Percentiles rank a stretch among this genome's conserved stretches.
Conservation (phyloP, 1,140 invertebrate species). For the Melipona quadrifasciata region DNA sequence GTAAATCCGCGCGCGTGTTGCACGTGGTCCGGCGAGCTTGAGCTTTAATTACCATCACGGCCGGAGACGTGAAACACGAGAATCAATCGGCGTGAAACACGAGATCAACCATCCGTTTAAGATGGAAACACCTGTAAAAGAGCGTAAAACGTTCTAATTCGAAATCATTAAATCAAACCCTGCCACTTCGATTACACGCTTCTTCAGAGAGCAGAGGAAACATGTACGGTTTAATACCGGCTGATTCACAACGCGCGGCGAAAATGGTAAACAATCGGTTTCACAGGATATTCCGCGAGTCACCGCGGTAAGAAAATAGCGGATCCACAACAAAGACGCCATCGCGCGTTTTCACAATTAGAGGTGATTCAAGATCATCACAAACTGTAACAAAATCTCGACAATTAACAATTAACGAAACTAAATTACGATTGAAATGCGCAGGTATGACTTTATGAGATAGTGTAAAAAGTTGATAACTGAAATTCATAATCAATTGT, state of each 20-base stretch:
- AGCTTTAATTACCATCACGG: background rate
- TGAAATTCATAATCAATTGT: too few species aligned
- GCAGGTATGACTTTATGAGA: too few species aligned
- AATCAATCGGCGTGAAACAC: background rate
- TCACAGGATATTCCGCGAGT: background rate
- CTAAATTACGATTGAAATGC: background rate
- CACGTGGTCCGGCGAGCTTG: background rate
- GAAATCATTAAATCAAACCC: background rate
- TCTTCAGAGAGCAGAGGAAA: background rate
- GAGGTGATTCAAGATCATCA: background rate
- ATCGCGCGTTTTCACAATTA: background rate
- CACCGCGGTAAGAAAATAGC: background rate
- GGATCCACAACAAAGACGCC: background rate
- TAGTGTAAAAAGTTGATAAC: too few species aligned
- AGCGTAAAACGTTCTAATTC: background rate
- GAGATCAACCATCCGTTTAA: background rate
- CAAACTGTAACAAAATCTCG: background rate
- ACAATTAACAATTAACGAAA: slow-evolving; percentile 17
- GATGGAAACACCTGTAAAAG: background rate
- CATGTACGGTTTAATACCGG: background rate
- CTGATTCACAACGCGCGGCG: background rate
- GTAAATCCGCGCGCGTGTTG: background rate
- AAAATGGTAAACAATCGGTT: background rate
- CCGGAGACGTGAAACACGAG: background rate
- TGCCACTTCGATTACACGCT: background rate